Conservation (phyloP, 2,888 invertebrate species). For the Cinara cedri region DNA sequence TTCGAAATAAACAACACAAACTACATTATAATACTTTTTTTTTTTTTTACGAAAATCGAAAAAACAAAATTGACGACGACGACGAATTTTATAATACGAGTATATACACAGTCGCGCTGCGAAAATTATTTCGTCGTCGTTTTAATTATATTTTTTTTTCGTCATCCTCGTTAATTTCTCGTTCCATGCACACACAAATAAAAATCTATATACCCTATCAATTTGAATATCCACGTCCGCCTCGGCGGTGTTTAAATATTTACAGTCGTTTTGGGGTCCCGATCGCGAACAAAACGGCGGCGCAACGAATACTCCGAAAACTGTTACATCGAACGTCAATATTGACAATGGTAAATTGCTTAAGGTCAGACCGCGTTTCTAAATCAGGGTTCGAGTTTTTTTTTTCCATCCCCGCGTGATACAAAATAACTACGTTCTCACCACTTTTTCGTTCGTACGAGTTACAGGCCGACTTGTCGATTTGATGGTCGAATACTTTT, state of each 20-base stretch:
- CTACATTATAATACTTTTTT: background rate
- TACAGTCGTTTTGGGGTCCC: background rate
- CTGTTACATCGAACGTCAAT: constrained; percentile 35
- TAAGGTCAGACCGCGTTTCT: constrained; percentile 28
- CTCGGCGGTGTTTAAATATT: constrained; percentile 27
- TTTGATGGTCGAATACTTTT: too few relatives aligned
- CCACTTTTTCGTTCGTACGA: too few relatives aligned
- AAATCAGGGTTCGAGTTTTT: constrained; percentile 22
- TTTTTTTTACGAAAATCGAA: background rate
- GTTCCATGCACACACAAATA: too few relatives aligned
- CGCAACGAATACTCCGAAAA: constrained; percentile 13
- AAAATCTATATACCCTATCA: background rate
- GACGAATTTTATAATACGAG: background rate
- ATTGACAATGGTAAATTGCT: constrained; percentile 52
- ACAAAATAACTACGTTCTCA: background rate
- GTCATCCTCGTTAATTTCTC: too few relatives aligned
- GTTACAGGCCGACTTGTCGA: too few relatives aligned
- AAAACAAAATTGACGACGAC: background rate
- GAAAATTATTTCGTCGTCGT: too few relatives aligned
- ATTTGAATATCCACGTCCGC: constrained; percentile 2
- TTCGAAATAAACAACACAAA: background rate
- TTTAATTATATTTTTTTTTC: too few relatives aligned
- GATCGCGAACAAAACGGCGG: background rate
- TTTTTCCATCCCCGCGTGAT: background rate
- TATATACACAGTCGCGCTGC: too few relatives aligned